Conservation (phyloP, 2,113 vertebrate genomes). For the Oreotrochilus melanogaster region DNA sequence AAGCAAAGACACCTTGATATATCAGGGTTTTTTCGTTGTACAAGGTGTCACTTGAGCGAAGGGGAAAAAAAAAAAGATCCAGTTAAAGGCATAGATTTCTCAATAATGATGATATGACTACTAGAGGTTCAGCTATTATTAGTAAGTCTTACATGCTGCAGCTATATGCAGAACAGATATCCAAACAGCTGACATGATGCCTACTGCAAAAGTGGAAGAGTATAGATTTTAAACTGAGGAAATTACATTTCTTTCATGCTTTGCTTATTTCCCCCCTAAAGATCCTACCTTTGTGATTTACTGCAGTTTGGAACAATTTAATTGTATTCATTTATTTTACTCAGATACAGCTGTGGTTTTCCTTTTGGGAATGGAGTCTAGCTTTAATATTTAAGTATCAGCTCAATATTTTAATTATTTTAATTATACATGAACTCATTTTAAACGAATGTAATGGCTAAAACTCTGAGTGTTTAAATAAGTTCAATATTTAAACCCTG, state of each 20-base stretch:
- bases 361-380: background rate
- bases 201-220: background rate
- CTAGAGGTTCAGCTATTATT: background rate
- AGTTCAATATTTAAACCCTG: conserved; percentile 36
- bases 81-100: background rate
- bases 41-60: background rate
- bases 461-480: conserved; percentile 32
- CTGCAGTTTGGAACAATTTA: background rate
- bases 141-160: background rate
- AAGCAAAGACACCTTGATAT: background rate
- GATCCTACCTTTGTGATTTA: conserved; percentile 25
- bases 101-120: background rate
- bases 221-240: background rate
- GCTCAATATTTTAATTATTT: conserved; percentile 64
- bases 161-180: background rate
- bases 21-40: background rate
- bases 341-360: background rate
- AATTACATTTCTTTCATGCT: background rate
- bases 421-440: conserved; percentile 49
- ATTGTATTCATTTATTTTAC: conserved; percentile 17
- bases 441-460: background rate
- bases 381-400: conserved; percentile 40
- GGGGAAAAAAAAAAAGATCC: background rate
- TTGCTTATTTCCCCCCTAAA: background rate
- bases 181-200: background rate